Evolutionary conservation across 2,888 invertebrate genomes (phyloP).

Genomic region (Carabus problematicus): DNA sequence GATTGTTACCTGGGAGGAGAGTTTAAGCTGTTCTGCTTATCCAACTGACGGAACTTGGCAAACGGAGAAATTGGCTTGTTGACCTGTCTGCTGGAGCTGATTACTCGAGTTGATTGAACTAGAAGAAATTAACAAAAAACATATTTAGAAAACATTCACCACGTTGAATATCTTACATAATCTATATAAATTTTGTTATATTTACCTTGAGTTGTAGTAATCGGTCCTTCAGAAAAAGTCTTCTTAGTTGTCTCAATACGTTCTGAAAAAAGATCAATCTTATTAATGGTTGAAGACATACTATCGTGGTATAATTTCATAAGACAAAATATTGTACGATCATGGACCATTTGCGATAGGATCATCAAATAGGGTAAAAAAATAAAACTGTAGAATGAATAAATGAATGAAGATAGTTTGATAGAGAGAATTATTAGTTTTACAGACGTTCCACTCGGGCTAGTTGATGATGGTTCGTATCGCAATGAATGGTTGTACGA

Average conservation of each 20-base stretch:
- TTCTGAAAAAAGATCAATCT: constrained; percentile 51
- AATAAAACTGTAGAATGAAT: constrained; percentile 8
- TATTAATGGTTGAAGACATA: not conserved
- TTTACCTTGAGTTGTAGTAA: constrained; percentile 51
- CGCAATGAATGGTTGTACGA: constrained; percentile 26
- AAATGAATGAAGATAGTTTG: constrained; percentile 6
- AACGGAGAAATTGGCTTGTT: constrained; percentile 83
- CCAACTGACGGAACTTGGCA: constrained; percentile 90
- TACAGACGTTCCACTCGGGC: constrained; percentile 20
- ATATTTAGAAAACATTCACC: constrained; percentile 30
- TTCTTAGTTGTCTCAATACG: constrained; percentile 51
- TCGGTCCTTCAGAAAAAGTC: constrained; percentile 52
- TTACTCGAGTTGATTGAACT: constrained; percentile 20
- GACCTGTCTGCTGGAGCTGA: constrained; percentile 61
- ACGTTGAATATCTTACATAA: not conserved
- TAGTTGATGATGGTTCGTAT: constrained; percentile 19
- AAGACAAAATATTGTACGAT: constrained; percentile 25
- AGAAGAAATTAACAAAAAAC: not conserved
- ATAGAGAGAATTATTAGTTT: constrained; percentile 5
- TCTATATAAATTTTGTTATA: not conserved
- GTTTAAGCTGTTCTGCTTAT: constrained; percentile 79
- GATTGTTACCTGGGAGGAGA: constrained; percentile 76
- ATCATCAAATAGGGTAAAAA: constrained; percentile 9
- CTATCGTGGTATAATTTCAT: not conserved
- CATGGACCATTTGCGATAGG: constrained; percentile 25